Conservation (phyloP, 1,140 invertebrate species). For the Drosophila suzukii region DNA sequence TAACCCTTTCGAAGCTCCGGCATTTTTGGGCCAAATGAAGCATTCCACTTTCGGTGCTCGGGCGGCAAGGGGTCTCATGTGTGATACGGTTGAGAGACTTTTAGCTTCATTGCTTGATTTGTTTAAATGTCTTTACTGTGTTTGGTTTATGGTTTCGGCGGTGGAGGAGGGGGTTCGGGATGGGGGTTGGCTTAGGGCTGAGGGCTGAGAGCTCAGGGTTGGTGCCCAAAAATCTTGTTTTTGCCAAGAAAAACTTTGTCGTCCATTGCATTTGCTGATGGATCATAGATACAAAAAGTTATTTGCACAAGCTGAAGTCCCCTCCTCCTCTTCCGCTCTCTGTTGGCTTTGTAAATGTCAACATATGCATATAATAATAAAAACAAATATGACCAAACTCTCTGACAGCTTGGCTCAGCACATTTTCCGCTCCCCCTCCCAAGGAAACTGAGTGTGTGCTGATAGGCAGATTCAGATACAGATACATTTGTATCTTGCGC, state of each 20-base stretch:
- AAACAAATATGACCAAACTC: conserved; percentile 78
- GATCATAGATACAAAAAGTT: conserved; percentile 78
- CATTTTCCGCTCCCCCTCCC: conserved; percentile 34
- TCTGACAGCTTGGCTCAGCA: conserved; percentile 76
- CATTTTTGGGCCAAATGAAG: conserved; percentile 74
- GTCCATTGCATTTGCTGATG: conserved; percentile 77
- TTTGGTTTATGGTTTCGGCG: conserved; percentile 77
- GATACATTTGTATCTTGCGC: conserved; percentile 63
- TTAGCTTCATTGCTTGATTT: conserved; percentile 82
- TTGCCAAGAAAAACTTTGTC: conserved; percentile 74
- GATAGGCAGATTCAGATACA: conserved; percentile 40
- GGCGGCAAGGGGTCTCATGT: conserved; percentile 47
- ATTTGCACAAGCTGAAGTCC: conserved; percentile 69
- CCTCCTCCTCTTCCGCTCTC: conserved; percentile 3
- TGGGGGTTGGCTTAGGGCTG: not conserved
- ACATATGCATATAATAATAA: conserved; percentile 82
- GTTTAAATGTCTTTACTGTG: conserved; percentile 82
- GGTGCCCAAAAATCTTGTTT: conserved; percentile 74
- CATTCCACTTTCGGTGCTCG: conserved; percentile 41
- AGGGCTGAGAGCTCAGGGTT: conserved; percentile 24
- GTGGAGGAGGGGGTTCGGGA: conserved; percentile 1
- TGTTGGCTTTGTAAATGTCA: conserved; percentile 71
- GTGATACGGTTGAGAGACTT: conserved; percentile 78
- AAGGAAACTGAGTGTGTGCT: conserved; percentile 14
- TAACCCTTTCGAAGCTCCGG: conserved; percentile 45